Evolutionary conservation across 2,888 invertebrate genomes (phyloP).

Genomic region (Chamaedrilus cognettii): DNA sequence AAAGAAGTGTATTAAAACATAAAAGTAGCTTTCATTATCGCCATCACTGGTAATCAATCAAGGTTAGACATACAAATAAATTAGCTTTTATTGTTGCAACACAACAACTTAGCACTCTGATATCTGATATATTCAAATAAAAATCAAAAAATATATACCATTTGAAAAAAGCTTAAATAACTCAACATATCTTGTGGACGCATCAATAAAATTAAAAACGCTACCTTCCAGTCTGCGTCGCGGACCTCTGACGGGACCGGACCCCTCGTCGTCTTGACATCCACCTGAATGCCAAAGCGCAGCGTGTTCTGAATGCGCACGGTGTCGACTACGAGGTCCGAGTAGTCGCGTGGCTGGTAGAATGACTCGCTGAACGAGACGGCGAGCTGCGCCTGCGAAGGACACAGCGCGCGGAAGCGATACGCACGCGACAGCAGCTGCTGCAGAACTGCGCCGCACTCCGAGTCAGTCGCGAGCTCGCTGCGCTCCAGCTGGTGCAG

Average conservation of each 20-base stretch:
- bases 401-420: slow-evolving; percentile 57
- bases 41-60: too few relatives aligned
- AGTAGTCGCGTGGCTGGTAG: slow-evolving; percentile 56
- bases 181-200: too few relatives aligned
- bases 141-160: too few relatives aligned
- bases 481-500: slow-evolving; percentile 48
- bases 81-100: too few relatives aligned
- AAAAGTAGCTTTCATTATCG: too few relatives aligned
- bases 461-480: slow-evolving; percentile 41
- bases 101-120: too few relatives aligned
- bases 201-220: too few relatives aligned
- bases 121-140: too few relatives aligned
- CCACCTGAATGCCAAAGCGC: slow-evolving; percentile 58
- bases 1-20: too few relatives aligned
- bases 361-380: slow-evolving; percentile 50
- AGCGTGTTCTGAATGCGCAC: slow-evolving; percentile 58
- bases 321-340: slow-evolving; percentile 53
- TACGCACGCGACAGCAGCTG: slow-evolving; percentile 55
- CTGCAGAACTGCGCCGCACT: slow-evolving; percentile 40
- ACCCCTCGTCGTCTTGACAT: slow-evolving; percentile 55
- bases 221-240: slow-evolving; percentile 59
- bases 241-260: slow-evolving; percentile 51
- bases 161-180: too few relatives aligned
- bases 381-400: slow-evolving; percentile 43
- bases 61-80: too few relatives aligned